Evolutionary conservation across 2,888 invertebrate genomes (phyloP).

Genomic region (Adelphocoris suturalis): DNA sequence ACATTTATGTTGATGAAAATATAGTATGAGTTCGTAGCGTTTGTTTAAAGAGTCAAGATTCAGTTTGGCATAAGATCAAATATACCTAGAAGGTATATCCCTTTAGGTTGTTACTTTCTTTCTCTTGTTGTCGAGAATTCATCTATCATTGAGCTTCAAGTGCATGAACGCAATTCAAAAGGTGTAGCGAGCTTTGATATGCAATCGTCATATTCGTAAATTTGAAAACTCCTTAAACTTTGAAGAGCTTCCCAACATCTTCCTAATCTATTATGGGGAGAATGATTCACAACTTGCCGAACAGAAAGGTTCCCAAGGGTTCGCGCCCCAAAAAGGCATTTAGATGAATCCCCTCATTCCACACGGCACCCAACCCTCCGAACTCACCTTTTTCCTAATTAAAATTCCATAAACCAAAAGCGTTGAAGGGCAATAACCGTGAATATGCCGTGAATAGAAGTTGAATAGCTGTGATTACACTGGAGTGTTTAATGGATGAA

Average conservation of each 20-base stretch:
- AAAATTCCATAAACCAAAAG: conserved; percentile 19
- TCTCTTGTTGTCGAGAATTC: no score
- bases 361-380: neutral
- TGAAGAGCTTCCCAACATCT: neutral
- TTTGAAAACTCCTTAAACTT: no score
- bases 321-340: neutral
- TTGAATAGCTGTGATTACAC: neutral
- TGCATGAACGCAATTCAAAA: no score
- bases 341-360: neutral
- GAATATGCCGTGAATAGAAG: conserved; percentile 18
- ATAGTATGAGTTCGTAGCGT: no score
- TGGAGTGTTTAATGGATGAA: neutral
- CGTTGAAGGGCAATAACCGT: neutral
- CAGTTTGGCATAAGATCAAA: no score
- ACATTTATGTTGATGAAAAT: no score
- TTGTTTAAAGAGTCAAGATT: no score
- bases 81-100: no score
- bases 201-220: no score
- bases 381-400: conserved; percentile 17
- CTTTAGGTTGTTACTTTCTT: no score
- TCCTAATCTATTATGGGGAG: neutral
- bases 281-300: neutral
- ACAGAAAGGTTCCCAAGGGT: neutral
- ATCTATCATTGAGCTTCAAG: no score
- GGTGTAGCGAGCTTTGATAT: no score